Evolutionary conservation across 2,797 vertebrate species (phyloP).

Genomic region (Rhynchotus rufescens): DNA sequence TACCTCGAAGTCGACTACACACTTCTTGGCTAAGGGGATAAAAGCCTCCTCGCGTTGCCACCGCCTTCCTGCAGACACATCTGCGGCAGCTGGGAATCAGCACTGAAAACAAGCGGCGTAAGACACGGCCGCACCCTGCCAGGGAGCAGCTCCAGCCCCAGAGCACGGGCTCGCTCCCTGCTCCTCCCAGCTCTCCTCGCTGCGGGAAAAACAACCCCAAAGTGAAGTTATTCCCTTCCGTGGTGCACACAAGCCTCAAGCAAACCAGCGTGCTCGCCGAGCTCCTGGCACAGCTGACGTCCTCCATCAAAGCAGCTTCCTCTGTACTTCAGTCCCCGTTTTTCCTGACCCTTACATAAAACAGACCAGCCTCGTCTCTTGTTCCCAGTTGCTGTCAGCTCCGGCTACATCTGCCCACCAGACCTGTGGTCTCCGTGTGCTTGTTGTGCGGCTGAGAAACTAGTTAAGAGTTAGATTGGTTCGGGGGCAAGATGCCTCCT

Average conservation of each 20-base stretch:
- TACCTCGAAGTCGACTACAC: not conserved
- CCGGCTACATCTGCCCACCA: slow-evolving; percentile 63
- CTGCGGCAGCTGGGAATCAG: slow-evolving; percentile 52
- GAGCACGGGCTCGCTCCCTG: slow-evolving; percentile 40
- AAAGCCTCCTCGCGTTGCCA: not conserved
- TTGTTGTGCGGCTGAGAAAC: slow-evolving; percentile 30
- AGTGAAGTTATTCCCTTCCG: slow-evolving; percentile 47
- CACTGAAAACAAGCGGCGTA: slow-evolving; percentile 30
- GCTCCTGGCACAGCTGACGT: slow-evolving; percentile 6
- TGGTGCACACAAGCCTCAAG: slow-evolving; percentile 36
- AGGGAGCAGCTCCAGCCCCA: slow-evolving; percentile 17
- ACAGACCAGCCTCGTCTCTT: slow-evolving; percentile 50
- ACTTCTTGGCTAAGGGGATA: not conserved
- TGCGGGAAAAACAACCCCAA: slow-evolving; percentile 65
- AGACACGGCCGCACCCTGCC: slow-evolving; percentile 48
- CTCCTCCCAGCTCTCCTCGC: slow-evolving; percentile 57
- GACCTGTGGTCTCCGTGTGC: slow-evolving; percentile 25
- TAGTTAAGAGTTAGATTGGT: slow-evolving; percentile 10
- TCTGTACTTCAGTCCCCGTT: not conserved
- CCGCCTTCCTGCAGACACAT: slow-evolving; percentile 52
- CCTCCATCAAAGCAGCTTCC: slow-evolving; percentile 37
- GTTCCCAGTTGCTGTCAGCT: slow-evolving; percentile 25
- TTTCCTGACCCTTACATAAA: slow-evolving; percentile 38
- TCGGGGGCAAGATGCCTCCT: slow-evolving; percentile 21
- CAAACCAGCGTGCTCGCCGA: slow-evolving; percentile 40